Base-by-base conservation (phyloP, 2,888 invertebrate genomes). In the Polydrusus cervinus region DNA sequence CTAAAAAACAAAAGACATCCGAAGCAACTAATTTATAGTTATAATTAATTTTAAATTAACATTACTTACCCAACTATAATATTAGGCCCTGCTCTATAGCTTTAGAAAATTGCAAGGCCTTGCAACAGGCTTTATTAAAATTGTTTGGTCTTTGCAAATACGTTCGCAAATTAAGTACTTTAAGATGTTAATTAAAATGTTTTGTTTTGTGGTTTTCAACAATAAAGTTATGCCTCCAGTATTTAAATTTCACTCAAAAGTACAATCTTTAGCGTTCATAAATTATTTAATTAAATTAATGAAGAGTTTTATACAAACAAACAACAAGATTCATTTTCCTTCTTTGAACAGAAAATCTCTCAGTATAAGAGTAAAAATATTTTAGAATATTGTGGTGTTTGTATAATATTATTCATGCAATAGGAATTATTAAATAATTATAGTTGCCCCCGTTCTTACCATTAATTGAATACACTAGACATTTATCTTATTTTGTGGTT, bases 111-210 rank as follows among this genome's bases (percentile, higher is more conserved):
- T 49, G 47, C 66, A 65, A 65, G 57, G 65, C 55, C 64, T 57
- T 71, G 71, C 72, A 67, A 49, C 68, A 45, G 60, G 49, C 73
- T 68, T 73, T 51, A 61, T 62, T 53, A 67, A 30, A 43, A 55
- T 66, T 74, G 69, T 74, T 74, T 69, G 70, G 30, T 70, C 49
- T 74, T 55, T 30, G 74, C 47, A 69, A 69, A 57, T 64, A 61
- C 61, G 70, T 74, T 40, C 47, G 43, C 65, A 57, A 74, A 70
- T 74, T 43, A 74, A 68, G 70, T 60, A 70, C 43, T 65, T 64
- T 70, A 60, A 65, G 40, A 70, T 74, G 70, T 65, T 74, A 74
- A 74, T 70, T 74, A 70, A 70, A 70, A 38, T 43, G 62, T 70
- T 53, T 74, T 74, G 55, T 74, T 73, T 74, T 62, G 64, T n/a